phyloP scores from a whole-genome alignment of 2,113 vertebrate genomes.

The Greenwoodochromis staneri region DNA sequence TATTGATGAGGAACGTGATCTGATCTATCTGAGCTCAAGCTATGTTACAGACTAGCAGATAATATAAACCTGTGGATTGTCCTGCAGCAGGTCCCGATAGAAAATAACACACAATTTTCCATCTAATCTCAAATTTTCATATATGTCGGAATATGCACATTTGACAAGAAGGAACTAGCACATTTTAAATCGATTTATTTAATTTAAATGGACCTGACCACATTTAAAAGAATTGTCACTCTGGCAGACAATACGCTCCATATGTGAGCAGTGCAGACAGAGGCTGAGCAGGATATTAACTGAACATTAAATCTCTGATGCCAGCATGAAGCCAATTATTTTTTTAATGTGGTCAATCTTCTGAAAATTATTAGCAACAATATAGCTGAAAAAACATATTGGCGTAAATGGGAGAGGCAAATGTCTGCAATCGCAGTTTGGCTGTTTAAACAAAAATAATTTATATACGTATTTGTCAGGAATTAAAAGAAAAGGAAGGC shows the following conservation, averaged over 20 bases:
- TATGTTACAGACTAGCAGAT: conserved; percentile 23
- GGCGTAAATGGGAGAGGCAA: not conserved
- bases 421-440: not conserved
- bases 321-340: conserved; percentile 43
- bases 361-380: conserved; percentile 5
- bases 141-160: not conserved
- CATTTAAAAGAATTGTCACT: conserved; percentile 36
- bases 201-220: not conserved
- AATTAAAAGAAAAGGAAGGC: not conserved
- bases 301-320: conserved; percentile 42
- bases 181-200: not conserved
- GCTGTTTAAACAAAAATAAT: not conserved
- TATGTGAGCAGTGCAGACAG: conserved; percentile 37
- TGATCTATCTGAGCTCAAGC: conserved; percentile 43
- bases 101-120: not conserved
- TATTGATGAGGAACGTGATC: conserved; percentile 13
- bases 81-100: not conserved
- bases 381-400: not conserved
- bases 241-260: conserved; percentile 33
- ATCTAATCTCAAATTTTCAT: conserved; percentile 21
- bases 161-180: not conserved
- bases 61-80: conserved; percentile 36
- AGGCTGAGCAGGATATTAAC: conserved; percentile 47
- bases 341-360: conserved; percentile 37
- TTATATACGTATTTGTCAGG: not conserved